Evolutionary conservation across 2,888 invertebrate species (phyloP).

Genomic region (Coenonympha arcania): DNA sequence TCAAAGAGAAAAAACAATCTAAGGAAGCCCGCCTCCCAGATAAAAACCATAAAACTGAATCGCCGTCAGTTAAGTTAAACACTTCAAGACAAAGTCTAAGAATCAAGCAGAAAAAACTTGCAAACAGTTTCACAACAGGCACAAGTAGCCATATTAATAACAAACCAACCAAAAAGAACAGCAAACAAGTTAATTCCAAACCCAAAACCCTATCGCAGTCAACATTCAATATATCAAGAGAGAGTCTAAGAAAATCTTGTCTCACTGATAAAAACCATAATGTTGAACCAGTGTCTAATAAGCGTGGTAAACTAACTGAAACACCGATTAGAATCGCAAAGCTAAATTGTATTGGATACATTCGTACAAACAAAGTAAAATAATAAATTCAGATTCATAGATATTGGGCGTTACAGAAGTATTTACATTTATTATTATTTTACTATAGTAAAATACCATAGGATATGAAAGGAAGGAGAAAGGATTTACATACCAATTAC

Average conservation of each 20-base stretch:
- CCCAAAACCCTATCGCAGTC: neutral
- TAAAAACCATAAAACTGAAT: neutral
- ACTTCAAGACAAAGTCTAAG: slow-evolving; percentile 12
- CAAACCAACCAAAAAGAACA: no score
- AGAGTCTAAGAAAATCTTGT: slow-evolving; percentile 5
- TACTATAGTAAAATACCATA: no score
- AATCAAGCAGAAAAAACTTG: no score
- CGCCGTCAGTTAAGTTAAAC: neutral
- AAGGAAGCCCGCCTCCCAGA: neutral
- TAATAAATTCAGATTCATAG: neutral
- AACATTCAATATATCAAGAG: slow-evolving; percentile 8
- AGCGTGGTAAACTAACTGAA: neutral
- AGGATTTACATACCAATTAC: no score
- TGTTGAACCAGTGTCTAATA: neutral
- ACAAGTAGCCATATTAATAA: no score
- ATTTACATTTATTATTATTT: no score
- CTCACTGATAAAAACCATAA: neutral
- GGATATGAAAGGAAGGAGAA: no score
- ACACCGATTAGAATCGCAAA: no score
- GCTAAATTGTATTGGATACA: neutral
- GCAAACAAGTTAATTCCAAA: neutral
- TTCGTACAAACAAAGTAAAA: neutral
- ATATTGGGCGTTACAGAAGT: neutral
- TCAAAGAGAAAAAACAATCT: no score
- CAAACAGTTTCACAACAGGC: no score